Conservation (phyloP, 2,797 vertebrate genomes). For the Orestias chungarensis region DNA sequence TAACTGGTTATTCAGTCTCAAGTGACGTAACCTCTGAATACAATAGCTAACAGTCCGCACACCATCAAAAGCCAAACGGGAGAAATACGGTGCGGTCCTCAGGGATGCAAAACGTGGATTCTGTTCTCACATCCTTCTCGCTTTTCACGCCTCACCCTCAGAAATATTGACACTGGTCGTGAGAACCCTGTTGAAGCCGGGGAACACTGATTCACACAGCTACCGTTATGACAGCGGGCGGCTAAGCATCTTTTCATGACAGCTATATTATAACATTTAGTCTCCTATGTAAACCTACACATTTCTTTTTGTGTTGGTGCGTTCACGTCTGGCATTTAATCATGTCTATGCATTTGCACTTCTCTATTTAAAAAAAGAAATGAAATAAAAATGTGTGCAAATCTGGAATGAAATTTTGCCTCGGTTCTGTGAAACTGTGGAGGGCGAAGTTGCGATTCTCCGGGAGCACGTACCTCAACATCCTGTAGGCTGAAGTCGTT, state of each 20-base stretch:
- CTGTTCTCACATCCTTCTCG: slow-evolving; percentile 62
- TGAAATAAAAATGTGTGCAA: background rate
- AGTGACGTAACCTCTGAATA: slow-evolving; percentile 10
- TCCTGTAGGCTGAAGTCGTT: slow-evolving; percentile 99
- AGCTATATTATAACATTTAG: slow-evolving; percentile 36
- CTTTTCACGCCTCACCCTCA: slow-evolving; percentile 70
- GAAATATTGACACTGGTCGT: slow-evolving; percentile 61
- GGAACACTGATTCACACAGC: slow-evolving; percentile 65
- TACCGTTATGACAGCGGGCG: slow-evolving; percentile 39
- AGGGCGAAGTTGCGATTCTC: background rate
- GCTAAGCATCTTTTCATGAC: slow-evolving; percentile 55
- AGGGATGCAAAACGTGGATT: slow-evolving; percentile 53
- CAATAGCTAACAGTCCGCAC: slow-evolving; percentile 15
- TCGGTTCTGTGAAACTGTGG: no score
- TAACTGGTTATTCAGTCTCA: slow-evolving; percentile 3
- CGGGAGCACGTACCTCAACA: slow-evolving; percentile 85
- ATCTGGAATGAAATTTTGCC: background rate
- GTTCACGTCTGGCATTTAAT: no score
- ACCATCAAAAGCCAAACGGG: slow-evolving; percentile 31
- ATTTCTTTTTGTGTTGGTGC: no score
- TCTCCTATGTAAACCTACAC: background rate
- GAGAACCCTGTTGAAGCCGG: slow-evolving; percentile 51
- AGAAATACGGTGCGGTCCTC: slow-evolving; percentile 36
- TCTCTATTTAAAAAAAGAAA: background rate
- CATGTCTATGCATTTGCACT: background rate